These are phyloP conservation scores for Morpho deidamia DNA, from an alignment of 2,888 invertebrate genomes.

Conservation along the genomic window DNA sequence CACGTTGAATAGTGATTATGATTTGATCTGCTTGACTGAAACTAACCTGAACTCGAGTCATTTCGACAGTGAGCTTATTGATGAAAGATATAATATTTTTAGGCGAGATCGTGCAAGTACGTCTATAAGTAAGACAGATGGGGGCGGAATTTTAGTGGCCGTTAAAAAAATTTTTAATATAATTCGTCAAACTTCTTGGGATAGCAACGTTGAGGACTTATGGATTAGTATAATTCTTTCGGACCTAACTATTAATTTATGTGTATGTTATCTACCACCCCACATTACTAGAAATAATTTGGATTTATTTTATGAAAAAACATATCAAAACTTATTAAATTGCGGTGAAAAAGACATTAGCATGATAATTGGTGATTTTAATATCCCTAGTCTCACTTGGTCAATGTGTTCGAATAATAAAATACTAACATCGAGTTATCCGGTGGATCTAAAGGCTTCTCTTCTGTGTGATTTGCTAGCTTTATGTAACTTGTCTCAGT, in stretches of 20 bases:
- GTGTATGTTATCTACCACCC: constrained; percentile 10
- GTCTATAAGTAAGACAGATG: constrained; percentile 4
- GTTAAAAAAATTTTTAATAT: constrained; percentile 5
- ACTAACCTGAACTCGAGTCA: background rate
- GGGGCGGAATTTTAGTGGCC: constrained; percentile 9
- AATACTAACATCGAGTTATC: background rate
- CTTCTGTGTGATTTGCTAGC: background rate
- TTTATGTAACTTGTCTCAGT: constrained; percentile 5
- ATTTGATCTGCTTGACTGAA: constrained; percentile 1
- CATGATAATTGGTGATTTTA: constrained; percentile 8
- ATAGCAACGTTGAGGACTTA: constrained; percentile 5
- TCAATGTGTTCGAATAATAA: background rate
- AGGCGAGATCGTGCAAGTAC: constrained; percentile 8
- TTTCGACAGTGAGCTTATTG: background rate
- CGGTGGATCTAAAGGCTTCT: background rate
- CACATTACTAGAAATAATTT: background rate
- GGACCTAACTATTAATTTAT: constrained; percentile 1
- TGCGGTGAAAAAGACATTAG: background rate
- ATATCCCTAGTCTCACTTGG: constrained; percentile 6
- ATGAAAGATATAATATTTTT: constrained; percentile 6
- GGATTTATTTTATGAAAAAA: background rate
- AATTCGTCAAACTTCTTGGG: constrained; percentile 5
- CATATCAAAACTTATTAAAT: background rate
- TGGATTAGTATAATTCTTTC: background rate
- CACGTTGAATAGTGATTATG: background rate